A percentile compares a stretch with the other conserved stretches of the same genome.
Evolutionary conservation across 2,888 invertebrate genomes (phyloP).

Genomic region (Lottia scabra): DNA sequence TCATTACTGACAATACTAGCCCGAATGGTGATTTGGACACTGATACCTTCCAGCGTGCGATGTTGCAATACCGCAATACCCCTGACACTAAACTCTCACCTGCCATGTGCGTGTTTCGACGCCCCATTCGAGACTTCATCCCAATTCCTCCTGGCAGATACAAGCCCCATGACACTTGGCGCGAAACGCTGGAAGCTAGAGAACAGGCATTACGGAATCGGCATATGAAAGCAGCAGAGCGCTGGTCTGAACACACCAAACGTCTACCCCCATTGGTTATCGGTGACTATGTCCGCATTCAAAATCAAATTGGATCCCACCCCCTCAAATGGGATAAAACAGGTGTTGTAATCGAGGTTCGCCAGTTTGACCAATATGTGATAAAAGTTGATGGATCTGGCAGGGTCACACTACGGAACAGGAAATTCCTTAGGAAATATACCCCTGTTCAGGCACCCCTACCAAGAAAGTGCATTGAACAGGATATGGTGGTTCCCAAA

Average conservation of each 20-base stretch:
- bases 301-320: slow-evolving; percentile 39
- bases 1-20: slow-evolving; percentile 43
- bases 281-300: slow-evolving; percentile 37
- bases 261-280: slow-evolving; percentile 31
- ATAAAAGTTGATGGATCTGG: slow-evolving; percentile 23
- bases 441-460: slow-evolving; percentile 2
- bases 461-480: too few relatives aligned
- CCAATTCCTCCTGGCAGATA: neutral
- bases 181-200: too few relatives aligned
- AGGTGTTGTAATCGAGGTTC: slow-evolving; percentile 36
- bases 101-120: slow-evolving; percentile 9
- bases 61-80: slow-evolving; percentile 40
- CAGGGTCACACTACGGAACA: slow-evolving; percentile 20
- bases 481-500: too few relatives aligned
- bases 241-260: slow-evolving; percentile 35
- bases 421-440: slow-evolving; percentile 29
- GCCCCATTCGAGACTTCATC: slow-evolving; percentile 19
- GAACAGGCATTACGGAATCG: too few relatives aligned
- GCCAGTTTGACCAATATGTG: slow-evolving; percentile 25
- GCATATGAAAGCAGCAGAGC: slow-evolving; percentile 33
- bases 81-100: neutral
- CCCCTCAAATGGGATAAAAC: slow-evolving; percentile 47
- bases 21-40: slow-evolving; percentile 41
- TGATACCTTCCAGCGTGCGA: slow-evolving; percentile 37
- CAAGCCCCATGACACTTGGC: too few relatives aligned